Conservation (phyloP, 2,797 vertebrate species). For the Sebastes glaucus region DNA sequence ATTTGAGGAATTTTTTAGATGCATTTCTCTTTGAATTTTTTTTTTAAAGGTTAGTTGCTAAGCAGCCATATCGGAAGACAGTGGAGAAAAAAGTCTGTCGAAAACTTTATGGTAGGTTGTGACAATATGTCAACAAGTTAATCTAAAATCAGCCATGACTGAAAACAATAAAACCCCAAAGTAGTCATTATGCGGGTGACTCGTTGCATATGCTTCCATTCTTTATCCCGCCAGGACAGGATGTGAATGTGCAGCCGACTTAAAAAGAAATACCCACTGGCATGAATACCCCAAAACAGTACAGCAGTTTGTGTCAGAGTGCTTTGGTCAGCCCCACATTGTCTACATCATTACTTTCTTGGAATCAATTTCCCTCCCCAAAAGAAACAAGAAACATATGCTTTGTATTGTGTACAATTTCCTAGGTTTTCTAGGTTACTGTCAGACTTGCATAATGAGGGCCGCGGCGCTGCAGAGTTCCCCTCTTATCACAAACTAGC, state of each 20-base stretch:
- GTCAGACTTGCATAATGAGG: slow-evolving; percentile 82
- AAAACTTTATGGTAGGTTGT: slow-evolving; percentile 22
- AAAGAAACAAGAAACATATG: slow-evolving; percentile 88
- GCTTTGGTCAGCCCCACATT: slow-evolving; percentile 66
- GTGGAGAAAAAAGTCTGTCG: not conserved
- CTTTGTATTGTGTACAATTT: slow-evolving; percentile 80
- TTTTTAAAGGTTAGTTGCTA: not conserved
- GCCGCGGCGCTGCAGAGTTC: slow-evolving; percentile 87
- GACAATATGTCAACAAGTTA: slow-evolving; percentile 62
- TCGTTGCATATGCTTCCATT: slow-evolving; percentile 52
- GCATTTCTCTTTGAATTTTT: not conserved
- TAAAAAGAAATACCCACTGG: slow-evolving; percentile 55
- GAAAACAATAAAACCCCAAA: slow-evolving; percentile 64
- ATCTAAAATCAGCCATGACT: slow-evolving; percentile 65
- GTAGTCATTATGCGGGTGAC: slow-evolving; percentile 63
- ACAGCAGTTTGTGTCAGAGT: slow-evolving; percentile 52
- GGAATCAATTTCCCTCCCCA: slow-evolving; percentile 73
- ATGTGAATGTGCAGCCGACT: slow-evolving; percentile 48
- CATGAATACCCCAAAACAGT: slow-evolving; percentile 52
- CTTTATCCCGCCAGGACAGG: slow-evolving; percentile 47
- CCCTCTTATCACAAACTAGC: slow-evolving; percentile 98
- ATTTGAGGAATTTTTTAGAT: not conserved
- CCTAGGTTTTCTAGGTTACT: slow-evolving; percentile 78
- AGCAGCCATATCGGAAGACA: not conserved
- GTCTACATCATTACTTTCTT: slow-evolving; percentile 71